Base-by-base conservation (phyloP, 2,797 vertebrate genomes). In the Melanotaenia nigrans region DNA sequence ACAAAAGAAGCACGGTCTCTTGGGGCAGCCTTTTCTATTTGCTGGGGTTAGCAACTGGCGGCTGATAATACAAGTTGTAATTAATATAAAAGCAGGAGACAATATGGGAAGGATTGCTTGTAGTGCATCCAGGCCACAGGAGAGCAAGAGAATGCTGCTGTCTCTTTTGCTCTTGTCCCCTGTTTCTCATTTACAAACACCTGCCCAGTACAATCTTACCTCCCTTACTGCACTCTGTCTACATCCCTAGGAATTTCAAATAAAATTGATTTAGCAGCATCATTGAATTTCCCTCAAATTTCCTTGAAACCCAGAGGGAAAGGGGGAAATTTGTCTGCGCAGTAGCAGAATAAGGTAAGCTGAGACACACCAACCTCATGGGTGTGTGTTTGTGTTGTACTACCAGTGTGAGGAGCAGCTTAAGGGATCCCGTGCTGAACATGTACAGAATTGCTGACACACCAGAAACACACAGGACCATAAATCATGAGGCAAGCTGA, bases 41-140 rank as follows among this genome's bases (percentile, higher is more conserved):
- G 95, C 96, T 90, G 94, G 95, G 95, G 95, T 96, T 96, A 96
- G 95, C 94, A 95, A 96, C 96, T 95, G 93, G 71, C 94, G 95
- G 95, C 96, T 97, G 96, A 98, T 98, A 98, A 97, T 97, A 96
- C 95, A 96, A 95, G 95, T 95, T 97, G 96, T 98, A 98, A 99
- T 99, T 99, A 98, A 99, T 98, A 98, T 97, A 97, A 98, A 97
- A 98, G 96, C 96, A 94, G 94, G 94, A 96, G 95, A 97, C 96
- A 96, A 97, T 96, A 95, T 94, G 95, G 94, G 87, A 71, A 84
- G 76, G 77, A 94, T 83, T 95, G 94, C 95, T 95, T 92, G 95
- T 94, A 94, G 94, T 91, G 85, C 90, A 87, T 81, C 80, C 73
- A 90, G 93, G 94, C 96, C 96, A 96, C 96, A 93, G 88, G 97